These are phyloP conservation scores for Xiphorhynchus erythropygius DNA, from an alignment of 2,797 vertebrate genomes.

Conservation along the genomic window DNA sequence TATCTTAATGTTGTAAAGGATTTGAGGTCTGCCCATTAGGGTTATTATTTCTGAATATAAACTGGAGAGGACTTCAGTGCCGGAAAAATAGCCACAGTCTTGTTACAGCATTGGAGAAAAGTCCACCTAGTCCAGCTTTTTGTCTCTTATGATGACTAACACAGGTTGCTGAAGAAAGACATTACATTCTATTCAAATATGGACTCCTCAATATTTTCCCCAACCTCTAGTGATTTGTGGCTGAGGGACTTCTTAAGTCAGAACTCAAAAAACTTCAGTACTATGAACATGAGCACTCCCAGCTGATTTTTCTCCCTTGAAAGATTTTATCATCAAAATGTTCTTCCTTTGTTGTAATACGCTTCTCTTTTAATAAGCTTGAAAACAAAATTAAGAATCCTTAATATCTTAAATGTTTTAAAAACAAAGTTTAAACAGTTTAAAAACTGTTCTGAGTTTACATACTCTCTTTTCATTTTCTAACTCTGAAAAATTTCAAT, in stretches of 20 bases:
- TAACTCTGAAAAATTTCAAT: background rate
- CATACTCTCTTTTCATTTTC: background rate
- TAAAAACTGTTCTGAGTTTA: background rate
- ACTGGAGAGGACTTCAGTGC: background rate
- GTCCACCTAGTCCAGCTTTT: background rate
- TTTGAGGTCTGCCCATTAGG: background rate
- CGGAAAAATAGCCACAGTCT: background rate
- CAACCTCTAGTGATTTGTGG: background rate
- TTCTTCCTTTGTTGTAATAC: background rate
- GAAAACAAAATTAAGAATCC: background rate
- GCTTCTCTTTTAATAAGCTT: background rate
- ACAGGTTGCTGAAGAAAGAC: background rate
- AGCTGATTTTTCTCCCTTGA: background rate
- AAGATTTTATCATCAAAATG: background rate
- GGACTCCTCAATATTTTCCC: background rate
- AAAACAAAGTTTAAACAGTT: background rate
- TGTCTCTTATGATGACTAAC: background rate
- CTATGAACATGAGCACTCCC: background rate
- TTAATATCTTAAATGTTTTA: background rate
- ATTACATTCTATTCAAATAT: background rate
- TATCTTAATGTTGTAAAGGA: background rate
- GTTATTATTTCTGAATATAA: background rate
- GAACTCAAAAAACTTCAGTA: background rate
- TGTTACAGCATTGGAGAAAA: background rate
- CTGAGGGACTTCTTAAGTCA: background rate